These are phyloP conservation scores for Cyanoliseus patagonus DNA, from an alignment of 2,113 vertebrate genomes.

Conservation along the genomic window DNA sequence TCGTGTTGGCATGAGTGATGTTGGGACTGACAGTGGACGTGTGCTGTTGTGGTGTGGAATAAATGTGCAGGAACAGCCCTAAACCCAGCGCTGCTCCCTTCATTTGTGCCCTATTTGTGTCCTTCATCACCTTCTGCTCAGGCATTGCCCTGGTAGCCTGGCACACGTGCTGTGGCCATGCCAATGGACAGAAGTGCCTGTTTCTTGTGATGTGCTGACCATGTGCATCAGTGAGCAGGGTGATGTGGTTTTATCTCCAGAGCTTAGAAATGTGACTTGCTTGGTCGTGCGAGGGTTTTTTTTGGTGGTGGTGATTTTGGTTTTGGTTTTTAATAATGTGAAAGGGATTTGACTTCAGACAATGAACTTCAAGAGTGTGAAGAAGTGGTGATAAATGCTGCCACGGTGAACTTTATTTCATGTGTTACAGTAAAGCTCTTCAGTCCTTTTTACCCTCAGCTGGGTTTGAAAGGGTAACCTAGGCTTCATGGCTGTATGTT, in stretches of 20 bases:
- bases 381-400: neutral
- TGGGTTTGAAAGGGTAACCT: neutral
- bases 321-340: neutral
- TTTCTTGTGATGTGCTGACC: neutral
- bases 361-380: neutral
- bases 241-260: neutral
- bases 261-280: neutral
- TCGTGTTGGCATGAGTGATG: rapidly evolving
- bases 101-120: rapidly evolving
- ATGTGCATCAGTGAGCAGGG: rapidly evolving
- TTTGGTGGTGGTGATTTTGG: neutral
- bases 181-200: rapidly evolving
- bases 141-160: rapidly evolving
- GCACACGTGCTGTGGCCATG: rapidly evolving
- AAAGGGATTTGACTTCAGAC: neutral
- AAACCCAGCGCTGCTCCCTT: neutral
- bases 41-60: neutral
- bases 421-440: neutral
- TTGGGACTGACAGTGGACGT: rapidly evolving
- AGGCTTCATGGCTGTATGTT: neutral
- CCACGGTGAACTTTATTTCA: neutral
- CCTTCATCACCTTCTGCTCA: rapidly evolving
- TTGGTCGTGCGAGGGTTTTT: rapidly evolving
- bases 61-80: neutral
- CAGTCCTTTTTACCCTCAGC: neutral